A percentile compares a stretch with the other conserved stretches of the same genome.
Evolutionary conservation across 2,888 invertebrate species (phyloP).

Genomic region (Drosophila atripex): DNA sequence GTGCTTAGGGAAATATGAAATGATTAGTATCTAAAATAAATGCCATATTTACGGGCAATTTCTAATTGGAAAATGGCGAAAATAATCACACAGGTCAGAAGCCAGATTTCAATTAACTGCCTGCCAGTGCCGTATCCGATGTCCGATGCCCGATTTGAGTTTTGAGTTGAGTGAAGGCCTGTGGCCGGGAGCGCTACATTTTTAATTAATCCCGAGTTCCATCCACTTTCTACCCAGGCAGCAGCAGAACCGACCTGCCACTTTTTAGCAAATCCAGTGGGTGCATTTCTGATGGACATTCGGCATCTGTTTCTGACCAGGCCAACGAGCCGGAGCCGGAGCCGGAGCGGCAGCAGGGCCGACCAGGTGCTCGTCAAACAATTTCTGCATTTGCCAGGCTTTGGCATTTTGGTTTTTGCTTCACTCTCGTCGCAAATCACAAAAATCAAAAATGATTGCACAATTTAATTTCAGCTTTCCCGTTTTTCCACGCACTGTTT

Average conservation of each 20-base stretch:
- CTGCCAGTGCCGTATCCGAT: conserved; percentile 64
- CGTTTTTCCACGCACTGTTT: conserved; percentile 33
- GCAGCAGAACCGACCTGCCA: conserved; percentile 22
- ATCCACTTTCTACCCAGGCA: conserved; percentile 3
- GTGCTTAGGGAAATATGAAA: conserved; percentile 70
- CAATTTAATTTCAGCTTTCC: conserved; percentile 61
- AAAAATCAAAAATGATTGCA: conserved; percentile 43
- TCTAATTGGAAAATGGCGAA: conserved; percentile 13
- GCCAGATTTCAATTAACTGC: conserved; percentile 61
- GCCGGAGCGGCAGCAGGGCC: neutral
- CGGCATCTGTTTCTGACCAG: conserved; percentile 69
- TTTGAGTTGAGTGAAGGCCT: conserved; percentile 59
- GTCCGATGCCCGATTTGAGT: conserved; percentile 24
- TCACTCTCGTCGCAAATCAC: conserved; percentile 20
- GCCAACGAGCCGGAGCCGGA: conserved; percentile 12
- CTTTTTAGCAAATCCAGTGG: conserved; percentile 58
- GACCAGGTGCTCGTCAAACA: conserved; percentile 20
- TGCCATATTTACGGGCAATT: conserved; percentile 7
- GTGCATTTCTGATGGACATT: conserved; percentile 72
- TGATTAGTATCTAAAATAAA: conserved; percentile 47
- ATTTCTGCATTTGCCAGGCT: conserved; percentile 44
- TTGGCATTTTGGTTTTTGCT: conserved; percentile 48
- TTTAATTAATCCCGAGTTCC: conserved; percentile 64
- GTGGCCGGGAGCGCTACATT: conserved; percentile 53
- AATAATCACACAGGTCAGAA: conserved; percentile 11